A percentile compares a stretch with the other conserved stretches of the same genome.
phyloP scores from a whole-genome alignment of 2,797 vertebrate genomes.

The Pipistrellus kuhlii region DNA sequence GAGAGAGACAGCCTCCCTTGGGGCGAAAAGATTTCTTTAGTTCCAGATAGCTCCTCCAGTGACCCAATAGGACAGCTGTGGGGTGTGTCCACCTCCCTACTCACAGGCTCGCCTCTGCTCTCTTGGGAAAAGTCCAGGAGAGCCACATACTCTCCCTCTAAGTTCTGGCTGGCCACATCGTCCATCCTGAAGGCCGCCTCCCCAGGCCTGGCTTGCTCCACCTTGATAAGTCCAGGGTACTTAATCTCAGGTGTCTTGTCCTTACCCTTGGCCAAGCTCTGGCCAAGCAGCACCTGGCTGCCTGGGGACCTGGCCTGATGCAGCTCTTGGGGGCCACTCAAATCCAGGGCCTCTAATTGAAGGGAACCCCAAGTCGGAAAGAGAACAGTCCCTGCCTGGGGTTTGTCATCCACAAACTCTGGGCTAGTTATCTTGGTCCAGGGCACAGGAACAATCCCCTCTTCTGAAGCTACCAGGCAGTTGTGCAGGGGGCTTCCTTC shows the following conservation, averaged over 20 bases:
- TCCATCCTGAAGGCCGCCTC: slow-evolving; percentile 87
- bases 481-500: slow-evolving; percentile 87
- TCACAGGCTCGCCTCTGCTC: slow-evolving; percentile 71
- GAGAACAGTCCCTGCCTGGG: slow-evolving; percentile 79
- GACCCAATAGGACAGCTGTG: background rate
- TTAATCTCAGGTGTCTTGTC: slow-evolving; percentile 64
- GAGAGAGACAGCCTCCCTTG: slow-evolving; percentile 83
- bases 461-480: slow-evolving; percentile 91
- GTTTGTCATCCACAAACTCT: slow-evolving; percentile 88
- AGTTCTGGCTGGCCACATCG: slow-evolving; percentile 87
- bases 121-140: slow-evolving; percentile 90
- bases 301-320: background rate
- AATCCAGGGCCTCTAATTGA: fast-evolving
- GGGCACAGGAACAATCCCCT: slow-evolving; percentile 89
- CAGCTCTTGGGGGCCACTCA: background rate
- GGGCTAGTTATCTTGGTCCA: slow-evolving; percentile 92
- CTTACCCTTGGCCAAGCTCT: slow-evolving; percentile 21
- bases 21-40: slow-evolving; percentile 64
- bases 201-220: slow-evolving; percentile 85
- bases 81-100: fast-evolving
- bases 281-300: background rate
- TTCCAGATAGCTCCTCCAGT: background rate
- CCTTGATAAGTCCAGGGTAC: slow-evolving; percentile 86
- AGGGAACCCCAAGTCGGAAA: background rate
- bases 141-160: slow-evolving; percentile 92